Base-by-base conservation (phyloP, 2,888 invertebrate genomes). In the Protodeltote pygarga region DNA sequence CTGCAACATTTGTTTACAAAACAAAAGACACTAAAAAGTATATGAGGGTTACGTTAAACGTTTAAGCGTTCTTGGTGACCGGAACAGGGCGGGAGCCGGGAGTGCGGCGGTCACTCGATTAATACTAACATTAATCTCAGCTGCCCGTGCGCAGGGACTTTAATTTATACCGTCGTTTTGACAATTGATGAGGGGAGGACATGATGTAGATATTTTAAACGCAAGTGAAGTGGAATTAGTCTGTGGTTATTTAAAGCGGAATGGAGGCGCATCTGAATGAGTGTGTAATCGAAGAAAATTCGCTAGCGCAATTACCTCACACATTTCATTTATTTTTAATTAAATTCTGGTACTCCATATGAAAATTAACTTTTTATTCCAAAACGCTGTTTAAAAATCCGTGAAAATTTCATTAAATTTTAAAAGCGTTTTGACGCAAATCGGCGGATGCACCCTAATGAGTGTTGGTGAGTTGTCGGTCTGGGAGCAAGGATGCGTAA, bases 51-150 rank as follows among this genome's bases (percentile, higher is more conserved):
- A n/a, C n/a, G n/a, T n/a, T 65, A 44, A 44, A 27, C 46, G 31
- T 35, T n/a, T 41, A 47, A 65, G 58, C 44, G 34, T 51, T 66
- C 63, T 63, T 67, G 37, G 45, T 31, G 54, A 41, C 55, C 58
- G 47, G 55, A 40, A 52, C 31, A 53, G 41, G 49, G 61, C 39
- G 59, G 38, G 2, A 5, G 27, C 13, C 45, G 51, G 49, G 65
- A 73, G 53, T 76, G 85, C 69, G 73, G 81, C 76, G 89, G 89
- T 89, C 89, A 91, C 84, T 89, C 90, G 91, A 90, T 91, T 92
- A 91, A 90, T 91, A 83, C 87, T 75, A 78, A 77, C 90, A 91
- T 91, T 90, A 91, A 91, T 92, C 90, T 88, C 82, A 66, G 69
- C 75, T 72, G 76, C 76, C 81, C 68, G 61, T 55, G 62, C 73